Conservation (phyloP, 2,113 vertebrate species). For the Pyrgilauda ruficollis region DNA sequence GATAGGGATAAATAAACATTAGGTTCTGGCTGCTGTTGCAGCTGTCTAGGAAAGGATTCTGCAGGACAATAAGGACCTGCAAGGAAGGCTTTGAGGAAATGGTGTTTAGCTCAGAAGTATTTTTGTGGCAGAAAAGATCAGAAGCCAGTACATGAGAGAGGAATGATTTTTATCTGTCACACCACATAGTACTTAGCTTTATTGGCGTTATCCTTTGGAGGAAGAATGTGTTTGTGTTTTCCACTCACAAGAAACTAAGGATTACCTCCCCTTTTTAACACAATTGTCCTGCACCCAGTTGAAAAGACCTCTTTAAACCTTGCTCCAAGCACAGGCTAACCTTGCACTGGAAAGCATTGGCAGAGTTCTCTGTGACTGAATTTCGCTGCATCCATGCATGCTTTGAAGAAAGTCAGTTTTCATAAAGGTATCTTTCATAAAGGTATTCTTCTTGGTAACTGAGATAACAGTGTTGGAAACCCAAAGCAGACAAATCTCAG, state of each 20-base stretch:
- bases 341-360: neutral
- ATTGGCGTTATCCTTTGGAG: neutral
- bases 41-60: neutral
- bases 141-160: neutral
- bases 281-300: neutral
- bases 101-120: neutral
- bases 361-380: neutral
- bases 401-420: neutral
- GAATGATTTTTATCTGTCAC: neutral
- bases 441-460: neutral
- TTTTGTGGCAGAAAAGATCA: neutral
- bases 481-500: neutral
- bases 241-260: neutral
- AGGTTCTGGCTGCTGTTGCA: neutral
- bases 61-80: neutral
- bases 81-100: neutral
- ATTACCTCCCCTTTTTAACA: neutral
- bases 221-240: neutral
- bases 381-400: fast-evolving
- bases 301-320: neutral
- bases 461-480: neutral
- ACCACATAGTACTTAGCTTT: neutral
- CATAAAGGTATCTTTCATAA: neutral
- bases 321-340: neutral
- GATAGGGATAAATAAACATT: neutral